Conservation (phyloP, 2,113 vertebrate species). For the Gambusia affinis region DNA sequence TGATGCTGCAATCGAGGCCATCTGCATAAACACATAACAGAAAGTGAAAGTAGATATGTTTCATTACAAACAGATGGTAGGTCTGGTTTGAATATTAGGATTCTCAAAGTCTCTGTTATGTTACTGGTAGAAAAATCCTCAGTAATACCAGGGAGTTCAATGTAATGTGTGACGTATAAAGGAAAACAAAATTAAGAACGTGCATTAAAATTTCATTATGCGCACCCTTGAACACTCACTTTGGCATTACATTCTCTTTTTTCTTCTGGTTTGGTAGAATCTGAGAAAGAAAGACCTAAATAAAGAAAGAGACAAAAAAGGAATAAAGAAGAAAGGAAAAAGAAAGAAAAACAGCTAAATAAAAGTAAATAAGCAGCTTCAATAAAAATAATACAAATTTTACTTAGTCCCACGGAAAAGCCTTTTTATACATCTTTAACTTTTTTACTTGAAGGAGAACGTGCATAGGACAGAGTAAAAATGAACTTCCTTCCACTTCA, state of each 20-base stretch:
- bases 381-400: not conserved
- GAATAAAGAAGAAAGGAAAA: not conserved
- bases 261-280: constrained; percentile 19
- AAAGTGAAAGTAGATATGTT: not conserved
- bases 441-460: not conserved
- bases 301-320: too few relatives aligned
- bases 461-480: not conserved
- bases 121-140: not conserved
- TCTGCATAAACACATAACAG: constrained; percentile 60
- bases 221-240: constrained; percentile 12
- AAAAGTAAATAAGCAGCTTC: not conserved
- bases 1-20: constrained; percentile 78
- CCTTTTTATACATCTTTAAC: not conserved
- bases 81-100: not conserved
- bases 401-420: not conserved
- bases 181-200: not conserved
- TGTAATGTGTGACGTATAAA: not conserved
- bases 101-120: not conserved
- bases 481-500: not conserved
- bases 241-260: not conserved
- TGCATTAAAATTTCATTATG: not conserved
- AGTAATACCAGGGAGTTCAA: too few relatives aligned
- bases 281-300: not conserved
- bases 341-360: not conserved
- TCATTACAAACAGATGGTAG: not conserved